A percentile compares a stretch with the other conserved stretches of the same genome.
phyloP scores from a whole-genome alignment of 2,888 invertebrate genomes.

The Hoplodrina blanda region DNA sequence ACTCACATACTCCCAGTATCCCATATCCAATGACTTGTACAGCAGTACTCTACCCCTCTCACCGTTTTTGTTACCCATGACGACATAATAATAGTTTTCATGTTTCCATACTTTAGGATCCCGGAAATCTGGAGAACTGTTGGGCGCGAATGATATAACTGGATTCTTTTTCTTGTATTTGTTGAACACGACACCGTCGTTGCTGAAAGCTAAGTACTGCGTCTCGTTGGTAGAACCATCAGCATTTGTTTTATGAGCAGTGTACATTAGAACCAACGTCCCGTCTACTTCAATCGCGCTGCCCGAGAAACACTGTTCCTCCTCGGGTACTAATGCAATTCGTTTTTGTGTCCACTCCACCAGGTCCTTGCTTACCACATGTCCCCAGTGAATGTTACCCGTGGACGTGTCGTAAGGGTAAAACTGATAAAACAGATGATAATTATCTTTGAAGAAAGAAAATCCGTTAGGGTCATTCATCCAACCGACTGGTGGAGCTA shows the following conservation, averaged over 20 bases:
- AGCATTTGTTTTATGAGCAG: slow-evolving; percentile 65
- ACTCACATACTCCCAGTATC: slow-evolving; percentile 79
- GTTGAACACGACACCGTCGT: slow-evolving; percentile 80
- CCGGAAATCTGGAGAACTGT: slow-evolving; percentile 82
- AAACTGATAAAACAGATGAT: slow-evolving; percentile 89
- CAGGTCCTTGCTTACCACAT: slow-evolving; percentile 83
- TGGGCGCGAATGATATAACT: slow-evolving; percentile 77
- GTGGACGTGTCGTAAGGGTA: slow-evolving; percentile 83
- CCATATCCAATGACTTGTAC: slow-evolving; percentile 83
- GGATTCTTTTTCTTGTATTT: slow-evolving; percentile 85
- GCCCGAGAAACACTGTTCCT: slow-evolving; percentile 85
- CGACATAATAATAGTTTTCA: slow-evolving; percentile 81
- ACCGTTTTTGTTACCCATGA: slow-evolving; percentile 81
- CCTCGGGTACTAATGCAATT: slow-evolving; percentile 85
- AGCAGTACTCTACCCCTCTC: slow-evolving; percentile 79
- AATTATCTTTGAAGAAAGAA: slow-evolving; percentile 85
- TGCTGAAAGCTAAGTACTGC: slow-evolving; percentile 82
- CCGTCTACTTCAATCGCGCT: slow-evolving; percentile 84
- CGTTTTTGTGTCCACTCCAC: slow-evolving; percentile 86
- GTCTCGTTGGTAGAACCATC: slow-evolving; percentile 62
- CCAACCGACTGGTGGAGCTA: slow-evolving; percentile 87
- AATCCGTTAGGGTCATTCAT: slow-evolving; percentile 91
- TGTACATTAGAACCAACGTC: slow-evolving; percentile 81
- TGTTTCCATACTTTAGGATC: slow-evolving; percentile 88
- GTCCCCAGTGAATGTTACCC: slow-evolving; percentile 90